These are phyloP conservation scores for Brachystomella parvula DNA, from an alignment of 1,140 invertebrate species.

Conservation along the genomic window DNA sequence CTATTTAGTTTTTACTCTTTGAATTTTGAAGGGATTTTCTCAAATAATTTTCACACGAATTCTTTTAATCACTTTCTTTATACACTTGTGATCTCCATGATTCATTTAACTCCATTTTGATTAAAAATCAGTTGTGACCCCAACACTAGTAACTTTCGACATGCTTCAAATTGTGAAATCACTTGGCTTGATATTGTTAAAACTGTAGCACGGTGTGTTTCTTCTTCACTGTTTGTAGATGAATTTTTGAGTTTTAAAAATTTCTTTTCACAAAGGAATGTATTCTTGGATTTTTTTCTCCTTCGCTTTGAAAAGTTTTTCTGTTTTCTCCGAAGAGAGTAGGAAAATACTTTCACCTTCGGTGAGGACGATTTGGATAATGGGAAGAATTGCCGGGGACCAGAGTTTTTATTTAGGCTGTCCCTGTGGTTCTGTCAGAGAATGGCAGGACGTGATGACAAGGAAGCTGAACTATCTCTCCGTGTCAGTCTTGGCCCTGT, in stretches of 20 bases:
- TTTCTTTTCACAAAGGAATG: neutral
- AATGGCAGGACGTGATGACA: neutral
- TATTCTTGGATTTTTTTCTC: neutral
- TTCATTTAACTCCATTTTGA: neutral
- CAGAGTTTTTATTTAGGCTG: neutral
- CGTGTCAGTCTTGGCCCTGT: neutral
- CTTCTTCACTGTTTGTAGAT: too few relatives aligned
- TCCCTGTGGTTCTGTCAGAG: neutral
- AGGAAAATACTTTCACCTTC: neutral
- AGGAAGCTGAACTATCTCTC: too few relatives aligned
- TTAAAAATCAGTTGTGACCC: neutral
- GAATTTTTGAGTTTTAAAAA: neutral
- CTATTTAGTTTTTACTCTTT: neutral
- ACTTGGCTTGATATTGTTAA: too few relatives aligned
- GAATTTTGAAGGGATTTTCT: neutral
- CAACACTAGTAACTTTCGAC: too few relatives aligned
- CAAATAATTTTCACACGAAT: neutral
- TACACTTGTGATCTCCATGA: neutral
- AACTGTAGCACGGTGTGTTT: too few relatives aligned
- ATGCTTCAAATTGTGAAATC: too few relatives aligned
- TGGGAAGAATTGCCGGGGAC: neutral
- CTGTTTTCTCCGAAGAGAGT: neutral
- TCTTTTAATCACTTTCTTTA: neutral
- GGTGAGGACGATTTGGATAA: neutral
- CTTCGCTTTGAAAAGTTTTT: neutral